phyloP scores from a whole-genome alignment of 2,113 vertebrate species.

The Panurus biarmicus region DNA sequence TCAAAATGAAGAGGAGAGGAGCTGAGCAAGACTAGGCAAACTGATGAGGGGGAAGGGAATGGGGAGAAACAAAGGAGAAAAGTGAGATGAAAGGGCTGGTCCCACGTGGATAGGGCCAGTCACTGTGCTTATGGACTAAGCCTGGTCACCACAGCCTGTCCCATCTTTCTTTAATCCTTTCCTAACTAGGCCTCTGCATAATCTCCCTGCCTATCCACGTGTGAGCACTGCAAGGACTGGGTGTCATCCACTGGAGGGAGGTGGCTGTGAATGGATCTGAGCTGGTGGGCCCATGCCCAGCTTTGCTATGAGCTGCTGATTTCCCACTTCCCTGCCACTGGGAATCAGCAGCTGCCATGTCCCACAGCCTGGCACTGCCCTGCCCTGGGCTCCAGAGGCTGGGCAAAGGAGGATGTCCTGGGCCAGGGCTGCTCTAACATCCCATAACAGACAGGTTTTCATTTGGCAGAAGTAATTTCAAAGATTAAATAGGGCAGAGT shows the following conservation, averaged over 20 bases:
- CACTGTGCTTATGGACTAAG: background rate
- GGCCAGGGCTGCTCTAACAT: background rate
- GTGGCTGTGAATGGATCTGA: background rate
- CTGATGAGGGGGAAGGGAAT: background rate
- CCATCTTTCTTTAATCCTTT: background rate
- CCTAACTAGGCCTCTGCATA: background rate
- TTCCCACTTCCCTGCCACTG: background rate
- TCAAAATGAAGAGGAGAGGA: background rate
- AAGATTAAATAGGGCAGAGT: background rate
- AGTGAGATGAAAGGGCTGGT: background rate
- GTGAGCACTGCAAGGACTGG: background rate
- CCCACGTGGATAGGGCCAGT: background rate
- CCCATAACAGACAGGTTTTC: background rate
- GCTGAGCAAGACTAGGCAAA: background rate
- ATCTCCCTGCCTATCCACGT: rapidly evolving
- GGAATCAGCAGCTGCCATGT: rapidly evolving
- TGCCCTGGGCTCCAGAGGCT: background rate
- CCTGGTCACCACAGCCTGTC: background rate
- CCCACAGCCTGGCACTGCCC: background rate
- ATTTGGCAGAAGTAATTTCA: background rate
- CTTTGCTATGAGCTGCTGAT: rapidly evolving
- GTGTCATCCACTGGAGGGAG: rapidly evolving
- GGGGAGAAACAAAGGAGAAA: background rate
- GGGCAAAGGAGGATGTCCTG: background rate
- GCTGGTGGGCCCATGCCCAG: background rate